phyloP scores from a whole-genome alignment of 2,888 invertebrate genomes.

The Cheilosia scutellata region DNA sequence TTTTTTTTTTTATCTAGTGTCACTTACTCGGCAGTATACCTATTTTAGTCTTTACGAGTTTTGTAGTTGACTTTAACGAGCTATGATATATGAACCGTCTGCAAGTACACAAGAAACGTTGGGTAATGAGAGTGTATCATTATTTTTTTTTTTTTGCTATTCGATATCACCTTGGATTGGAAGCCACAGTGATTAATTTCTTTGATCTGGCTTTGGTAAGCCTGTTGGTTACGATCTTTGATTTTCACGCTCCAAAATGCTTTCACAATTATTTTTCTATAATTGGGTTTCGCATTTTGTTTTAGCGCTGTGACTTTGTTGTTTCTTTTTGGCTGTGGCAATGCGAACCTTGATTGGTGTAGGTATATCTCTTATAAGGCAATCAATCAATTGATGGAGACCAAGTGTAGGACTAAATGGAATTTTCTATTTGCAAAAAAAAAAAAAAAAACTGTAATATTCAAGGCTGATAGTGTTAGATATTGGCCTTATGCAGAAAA shows the following conservation, averaged over 20 bases:
- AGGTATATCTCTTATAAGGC: background rate
- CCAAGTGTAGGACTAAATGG: background rate
- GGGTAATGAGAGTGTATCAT: background rate
- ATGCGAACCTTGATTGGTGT: background rate
- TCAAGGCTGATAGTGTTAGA: background rate
- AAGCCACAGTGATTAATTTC: slow-evolving; percentile 16
- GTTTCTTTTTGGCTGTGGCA: background rate
- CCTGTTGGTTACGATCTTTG: background rate
- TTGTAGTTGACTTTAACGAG: background rate
- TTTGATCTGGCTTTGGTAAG: background rate
- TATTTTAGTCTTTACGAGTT: too few relatives aligned
- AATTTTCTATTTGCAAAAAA: too few relatives aligned
- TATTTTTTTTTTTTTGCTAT: background rate
- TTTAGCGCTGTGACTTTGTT: background rate
- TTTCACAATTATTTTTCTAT: slow-evolving; percentile 1
- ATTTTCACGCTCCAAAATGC: slow-evolving; percentile 12
- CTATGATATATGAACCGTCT: background rate
- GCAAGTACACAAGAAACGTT: background rate
- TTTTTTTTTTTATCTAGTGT: background rate
- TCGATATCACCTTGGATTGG: background rate
- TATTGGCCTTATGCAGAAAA: too few relatives aligned
- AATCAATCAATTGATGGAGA: background rate
- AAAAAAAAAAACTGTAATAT: background rate
- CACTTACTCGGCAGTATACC: background rate
- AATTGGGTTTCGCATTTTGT: background rate